Percentiles rank a stretch among this genome's conserved stretches.
Conservation (phyloP, 2,797 vertebrate species). For the Gymnopithys bicolor region DNA sequence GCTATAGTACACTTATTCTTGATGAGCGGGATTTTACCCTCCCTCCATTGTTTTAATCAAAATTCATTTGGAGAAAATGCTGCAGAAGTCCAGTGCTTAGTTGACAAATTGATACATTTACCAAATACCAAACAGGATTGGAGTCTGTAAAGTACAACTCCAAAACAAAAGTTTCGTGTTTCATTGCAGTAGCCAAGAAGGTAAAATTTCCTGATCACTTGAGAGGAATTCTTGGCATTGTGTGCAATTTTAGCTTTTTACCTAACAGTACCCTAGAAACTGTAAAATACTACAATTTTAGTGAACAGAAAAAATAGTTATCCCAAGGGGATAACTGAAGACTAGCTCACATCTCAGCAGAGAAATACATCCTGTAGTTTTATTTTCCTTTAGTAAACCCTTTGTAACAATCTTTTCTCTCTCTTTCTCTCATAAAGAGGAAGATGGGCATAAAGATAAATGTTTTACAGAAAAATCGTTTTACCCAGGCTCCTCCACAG, state of each 20-base stretch:
- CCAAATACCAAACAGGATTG: background rate
- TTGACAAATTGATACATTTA: background rate
- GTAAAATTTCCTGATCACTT: constrained; percentile 27
- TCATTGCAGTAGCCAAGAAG: constrained; percentile 34
- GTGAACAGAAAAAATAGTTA: background rate
- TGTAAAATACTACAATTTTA: background rate
- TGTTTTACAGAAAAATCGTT: background rate
- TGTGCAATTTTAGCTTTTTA: constrained; percentile 8
- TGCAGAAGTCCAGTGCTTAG: background rate
- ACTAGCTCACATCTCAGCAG: background rate
- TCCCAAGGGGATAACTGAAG: background rate
- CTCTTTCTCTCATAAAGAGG: constrained; percentile 13
- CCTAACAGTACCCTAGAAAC: constrained; percentile 18
- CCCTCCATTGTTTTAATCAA: background rate
- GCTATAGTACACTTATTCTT: background rate
- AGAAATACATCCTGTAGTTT: background rate
- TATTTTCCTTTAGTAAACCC: constrained; percentile 5
- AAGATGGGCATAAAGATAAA: constrained; percentile 37
- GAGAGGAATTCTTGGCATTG: background rate
- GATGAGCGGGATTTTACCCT: background rate
- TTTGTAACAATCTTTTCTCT: constrained; percentile 12
- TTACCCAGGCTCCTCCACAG: constrained; percentile 7
- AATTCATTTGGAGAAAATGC: background rate
- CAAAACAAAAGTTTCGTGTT: constrained; percentile 43
- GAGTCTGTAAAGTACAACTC: background rate